Conservation (phyloP, 2,797 vertebrate species). For the Cetoscarus ocellatus region DNA sequence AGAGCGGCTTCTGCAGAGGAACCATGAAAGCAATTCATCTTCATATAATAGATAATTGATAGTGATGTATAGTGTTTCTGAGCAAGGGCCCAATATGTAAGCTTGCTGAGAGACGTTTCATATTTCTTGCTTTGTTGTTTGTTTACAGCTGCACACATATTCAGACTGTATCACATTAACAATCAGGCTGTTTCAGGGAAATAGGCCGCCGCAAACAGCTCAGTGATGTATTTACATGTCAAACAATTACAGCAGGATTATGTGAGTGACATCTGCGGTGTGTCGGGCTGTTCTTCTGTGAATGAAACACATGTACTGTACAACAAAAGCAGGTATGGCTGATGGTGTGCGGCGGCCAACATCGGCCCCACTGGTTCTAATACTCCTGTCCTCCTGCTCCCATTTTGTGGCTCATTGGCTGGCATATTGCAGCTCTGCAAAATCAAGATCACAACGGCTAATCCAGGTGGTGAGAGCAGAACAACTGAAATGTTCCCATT, state of each 20-base stretch:
- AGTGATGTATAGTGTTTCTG: conserved; percentile 60
- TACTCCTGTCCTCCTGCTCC: conserved; percentile 46
- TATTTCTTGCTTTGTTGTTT: conserved; percentile 66
- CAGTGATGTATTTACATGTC: conserved; percentile 6
- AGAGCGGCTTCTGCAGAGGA: conserved; percentile 38
- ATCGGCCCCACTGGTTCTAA: conserved; percentile 44
- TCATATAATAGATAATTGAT: conserved; percentile 60
- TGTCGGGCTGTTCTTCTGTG: conserved; percentile 8
- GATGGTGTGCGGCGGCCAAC: conserved; percentile 32
- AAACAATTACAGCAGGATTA: background rate
- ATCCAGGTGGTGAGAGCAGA: conserved; percentile 36
- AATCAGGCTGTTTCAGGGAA: conserved; percentile 47
- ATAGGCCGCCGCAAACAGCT: conserved; percentile 20
- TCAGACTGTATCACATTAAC: conserved; percentile 34
- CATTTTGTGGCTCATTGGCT: conserved; percentile 75
- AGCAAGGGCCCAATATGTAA: conserved; percentile 30
- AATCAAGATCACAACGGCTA: conserved; percentile 50
- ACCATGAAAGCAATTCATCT: conserved; percentile 64
- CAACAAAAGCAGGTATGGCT: conserved; percentile 16
- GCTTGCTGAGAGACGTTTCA: conserved; percentile 38
- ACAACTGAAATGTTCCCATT: conserved; percentile 14
- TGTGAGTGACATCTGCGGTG: conserved; percentile 12
- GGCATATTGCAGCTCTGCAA: conserved; percentile 61
- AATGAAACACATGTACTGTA: conserved; percentile 12
- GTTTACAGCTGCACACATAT: conserved; percentile 51